Conservation (phyloP, 2,888 invertebrate species). For the Salticus scenicus region DNA sequence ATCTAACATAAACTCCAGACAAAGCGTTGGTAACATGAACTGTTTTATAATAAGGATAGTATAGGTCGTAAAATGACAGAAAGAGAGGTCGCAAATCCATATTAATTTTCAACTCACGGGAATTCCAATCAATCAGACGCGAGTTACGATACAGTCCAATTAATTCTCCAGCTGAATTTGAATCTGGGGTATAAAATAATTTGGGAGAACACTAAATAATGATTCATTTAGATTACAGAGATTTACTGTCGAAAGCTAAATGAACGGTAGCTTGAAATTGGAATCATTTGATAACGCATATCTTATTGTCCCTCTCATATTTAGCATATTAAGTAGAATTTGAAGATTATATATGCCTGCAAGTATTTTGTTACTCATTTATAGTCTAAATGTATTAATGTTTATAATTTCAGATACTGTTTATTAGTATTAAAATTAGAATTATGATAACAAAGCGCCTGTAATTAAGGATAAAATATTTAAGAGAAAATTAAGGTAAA, state of each 20-base stretch:
- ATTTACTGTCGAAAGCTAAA: background rate
- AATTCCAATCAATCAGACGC: slow-evolving; percentile 1
- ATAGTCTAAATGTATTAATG: no score
- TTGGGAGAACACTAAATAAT: background rate
- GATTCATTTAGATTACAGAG: background rate
- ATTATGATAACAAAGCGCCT: no score
- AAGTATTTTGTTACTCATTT: no score
- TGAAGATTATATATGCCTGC: no score
- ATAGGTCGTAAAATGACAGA: background rate
- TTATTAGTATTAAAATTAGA: no score
- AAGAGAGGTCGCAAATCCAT: slow-evolving; percentile 9
- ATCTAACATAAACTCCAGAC: background rate
- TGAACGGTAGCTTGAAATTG: background rate
- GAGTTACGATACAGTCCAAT: background rate
- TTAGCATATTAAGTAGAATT: background rate
- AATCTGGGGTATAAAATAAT: slow-evolving; percentile 9
- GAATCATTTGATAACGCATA: background rate
- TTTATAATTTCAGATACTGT: no score
- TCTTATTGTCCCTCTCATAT: background rate
- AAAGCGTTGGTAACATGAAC: background rate
- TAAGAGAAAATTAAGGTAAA: no score
- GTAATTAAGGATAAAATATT: no score
- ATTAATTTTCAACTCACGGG: slow-evolving; percentile 11
- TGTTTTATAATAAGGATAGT: background rate
- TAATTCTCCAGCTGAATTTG: background rate